Conservation (phyloP, 2,888 invertebrate genomes). For the Ferrisia virgata region DNA sequence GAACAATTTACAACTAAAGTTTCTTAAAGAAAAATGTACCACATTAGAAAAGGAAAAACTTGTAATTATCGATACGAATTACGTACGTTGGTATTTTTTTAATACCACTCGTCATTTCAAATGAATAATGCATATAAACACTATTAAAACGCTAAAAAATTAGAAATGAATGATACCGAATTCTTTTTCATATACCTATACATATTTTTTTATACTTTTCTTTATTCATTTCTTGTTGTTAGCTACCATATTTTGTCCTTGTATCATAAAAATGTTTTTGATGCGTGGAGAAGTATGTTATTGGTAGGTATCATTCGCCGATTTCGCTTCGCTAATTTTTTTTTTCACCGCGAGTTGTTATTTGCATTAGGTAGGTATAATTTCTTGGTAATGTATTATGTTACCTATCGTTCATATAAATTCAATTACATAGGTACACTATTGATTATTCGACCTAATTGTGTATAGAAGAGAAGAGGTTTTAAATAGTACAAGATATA, state of each 20-base stretch:
- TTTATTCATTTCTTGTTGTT: not conserved
- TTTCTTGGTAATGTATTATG: no score
- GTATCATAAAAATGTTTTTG: not conserved
- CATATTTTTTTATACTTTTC: not conserved
- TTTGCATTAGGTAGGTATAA: no score
- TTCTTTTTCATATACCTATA: not conserved
- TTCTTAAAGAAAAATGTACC: not conserved
- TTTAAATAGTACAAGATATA: no score
- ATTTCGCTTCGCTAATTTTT: not conserved
- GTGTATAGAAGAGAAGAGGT: no score
- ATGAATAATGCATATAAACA: conserved; percentile 32
- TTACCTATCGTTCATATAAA: no score
- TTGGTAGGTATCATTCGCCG: not conserved
- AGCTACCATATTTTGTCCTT: not conserved
- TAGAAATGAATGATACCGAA: not conserved
- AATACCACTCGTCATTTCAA: not conserved
- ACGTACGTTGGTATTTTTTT: not conserved
- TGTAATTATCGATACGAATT: conserved; percentile 17
- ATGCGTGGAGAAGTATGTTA: not conserved
- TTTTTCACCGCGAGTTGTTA: no score
- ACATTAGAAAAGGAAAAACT: not conserved
- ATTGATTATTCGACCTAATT: no score
- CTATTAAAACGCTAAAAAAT: not conserved
- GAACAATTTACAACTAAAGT: not conserved
- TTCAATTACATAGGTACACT: no score